A percentile compares a stretch with the other conserved stretches of the same genome.
Conservation (phyloP, 2,113 vertebrate species). For the Oryzias javanicus region DNA sequence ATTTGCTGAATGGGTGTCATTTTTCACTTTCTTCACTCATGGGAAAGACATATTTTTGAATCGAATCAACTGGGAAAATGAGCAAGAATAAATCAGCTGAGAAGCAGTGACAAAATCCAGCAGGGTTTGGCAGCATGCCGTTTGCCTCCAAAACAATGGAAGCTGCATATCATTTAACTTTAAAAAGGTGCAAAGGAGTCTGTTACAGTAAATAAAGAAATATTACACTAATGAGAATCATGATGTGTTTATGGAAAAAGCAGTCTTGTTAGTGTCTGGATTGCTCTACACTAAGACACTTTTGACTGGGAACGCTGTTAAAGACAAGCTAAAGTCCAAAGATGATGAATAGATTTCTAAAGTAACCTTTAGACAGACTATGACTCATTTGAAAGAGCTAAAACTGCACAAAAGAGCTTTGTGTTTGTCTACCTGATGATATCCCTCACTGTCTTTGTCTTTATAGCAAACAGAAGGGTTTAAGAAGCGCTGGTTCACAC, state of each 20-base stretch:
- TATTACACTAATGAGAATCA: neutral
- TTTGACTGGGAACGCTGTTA: too few species aligned
- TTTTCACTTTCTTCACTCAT: slow-evolving; percentile 21
- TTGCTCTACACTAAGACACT: too few species aligned
- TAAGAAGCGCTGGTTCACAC: slow-evolving; percentile 91
- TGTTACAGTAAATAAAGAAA: slow-evolving; percentile 1
- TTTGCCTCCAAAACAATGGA: neutral
- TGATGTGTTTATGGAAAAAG: neutral
- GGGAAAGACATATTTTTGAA: slow-evolving; percentile 7
- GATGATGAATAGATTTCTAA: too few species aligned
- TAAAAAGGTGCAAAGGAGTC: slow-evolving; percentile 1
- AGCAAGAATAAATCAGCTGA: slow-evolving; percentile 1
- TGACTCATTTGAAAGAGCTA: too few species aligned
- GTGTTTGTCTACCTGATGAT: neutral
- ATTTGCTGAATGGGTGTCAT: slow-evolving; percentile 34
- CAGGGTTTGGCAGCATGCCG: slow-evolving; percentile 23
- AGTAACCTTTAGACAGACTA: too few species aligned
- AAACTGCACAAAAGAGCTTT: too few species aligned
- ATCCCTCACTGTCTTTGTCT: slow-evolving; percentile 29
- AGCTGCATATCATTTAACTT: slow-evolving; percentile 5
- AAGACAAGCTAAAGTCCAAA: too few species aligned
- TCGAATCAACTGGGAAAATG: slow-evolving; percentile 2
- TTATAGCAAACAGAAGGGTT: slow-evolving; percentile 88
- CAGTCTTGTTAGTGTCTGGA: too few species aligned
- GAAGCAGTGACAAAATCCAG: slow-evolving; percentile 21